A percentile compares a stretch with the other conserved stretches of the same genome.
Conservation (phyloP, 2,797 vertebrate genomes). For the Carcharodon carcharias region DNA sequence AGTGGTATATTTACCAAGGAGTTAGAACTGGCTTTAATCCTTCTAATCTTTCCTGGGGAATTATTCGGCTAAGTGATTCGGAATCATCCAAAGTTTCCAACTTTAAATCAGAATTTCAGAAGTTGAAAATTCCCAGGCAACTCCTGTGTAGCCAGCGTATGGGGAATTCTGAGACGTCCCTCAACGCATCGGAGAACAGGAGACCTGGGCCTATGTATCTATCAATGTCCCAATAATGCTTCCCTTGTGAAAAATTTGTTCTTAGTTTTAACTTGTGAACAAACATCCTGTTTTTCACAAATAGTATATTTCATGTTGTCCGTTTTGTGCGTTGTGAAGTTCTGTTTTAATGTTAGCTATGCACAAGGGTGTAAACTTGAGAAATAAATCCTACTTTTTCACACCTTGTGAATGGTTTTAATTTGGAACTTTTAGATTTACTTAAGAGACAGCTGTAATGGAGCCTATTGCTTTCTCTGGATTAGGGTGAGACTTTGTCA, state of each 20-base stretch:
- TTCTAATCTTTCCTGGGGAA: too few relatives aligned
- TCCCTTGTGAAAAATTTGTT: neutral
- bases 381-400: neutral
- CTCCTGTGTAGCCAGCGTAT: too few relatives aligned
- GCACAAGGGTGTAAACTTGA: neutral
- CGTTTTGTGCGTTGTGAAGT: neutral
- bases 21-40: too few relatives aligned
- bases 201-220: neutral
- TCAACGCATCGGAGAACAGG: too few relatives aligned
- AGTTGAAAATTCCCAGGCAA: too few relatives aligned
- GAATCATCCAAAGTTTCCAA: too few relatives aligned
- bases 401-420: neutral
- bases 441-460: neutral
- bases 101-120: too few relatives aligned
- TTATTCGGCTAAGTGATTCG: too few relatives aligned
- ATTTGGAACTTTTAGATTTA: slow-evolving; percentile 3
- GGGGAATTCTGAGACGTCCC: too few relatives aligned
- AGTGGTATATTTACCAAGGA: too few relatives aligned
- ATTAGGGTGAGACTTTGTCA: neutral
- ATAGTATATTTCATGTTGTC: neutral
- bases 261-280: neutral
- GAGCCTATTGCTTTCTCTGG: neutral
- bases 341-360: neutral
- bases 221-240: too few relatives aligned
- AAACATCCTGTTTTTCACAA: neutral